Evolutionary conservation across 2,113 vertebrate species (phyloP).

Genomic region (Lampris incognitus): DNA sequence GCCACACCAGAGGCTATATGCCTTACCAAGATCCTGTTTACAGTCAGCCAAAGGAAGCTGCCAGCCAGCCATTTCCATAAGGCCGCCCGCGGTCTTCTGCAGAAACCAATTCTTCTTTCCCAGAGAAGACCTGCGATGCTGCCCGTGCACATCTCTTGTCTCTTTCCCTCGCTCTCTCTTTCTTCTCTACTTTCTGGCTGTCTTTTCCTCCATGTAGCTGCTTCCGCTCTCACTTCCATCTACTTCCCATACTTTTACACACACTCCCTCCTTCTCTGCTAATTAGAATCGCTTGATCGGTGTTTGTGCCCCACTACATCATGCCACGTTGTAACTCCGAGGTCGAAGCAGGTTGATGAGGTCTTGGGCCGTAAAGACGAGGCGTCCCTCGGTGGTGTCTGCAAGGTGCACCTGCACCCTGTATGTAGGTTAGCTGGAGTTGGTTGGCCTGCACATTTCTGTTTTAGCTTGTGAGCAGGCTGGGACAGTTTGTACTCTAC

Average conservation of each 20-base stretch:
- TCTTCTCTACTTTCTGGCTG: slow-evolving; percentile 6
- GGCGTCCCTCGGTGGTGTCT: background rate
- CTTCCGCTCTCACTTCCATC: slow-evolving; percentile 10
- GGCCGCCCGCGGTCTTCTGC: slow-evolving; percentile 75
- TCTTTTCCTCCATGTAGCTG: slow-evolving; percentile 14
- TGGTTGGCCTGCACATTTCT: background rate
- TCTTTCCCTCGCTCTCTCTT: slow-evolving; percentile 32
- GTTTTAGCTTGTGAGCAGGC: background rate
- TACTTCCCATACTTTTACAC: background rate
- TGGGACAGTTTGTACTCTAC: background rate
- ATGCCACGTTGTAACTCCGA: slow-evolving; percentile 31
- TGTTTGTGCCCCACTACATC: slow-evolving; percentile 15
- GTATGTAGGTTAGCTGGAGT: slow-evolving; percentile 19
- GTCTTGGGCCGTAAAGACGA: slow-evolving; percentile 10
- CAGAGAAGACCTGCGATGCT: slow-evolving; percentile 69
- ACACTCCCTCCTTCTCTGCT: slow-evolving; percentile 1
- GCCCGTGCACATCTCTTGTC: slow-evolving; percentile 50
- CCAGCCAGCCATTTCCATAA: slow-evolving; percentile 84
- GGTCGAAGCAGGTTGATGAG: background rate
- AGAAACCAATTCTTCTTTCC: slow-evolving; percentile 74
- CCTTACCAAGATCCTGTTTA: slow-evolving; percentile 88
- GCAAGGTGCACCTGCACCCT: slow-evolving; percentile 16
- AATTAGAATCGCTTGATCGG: background rate
- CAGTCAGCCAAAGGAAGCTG: slow-evolving; percentile 83
- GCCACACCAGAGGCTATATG: slow-evolving; percentile 84